phyloP scores from a whole-genome alignment of 2,113 vertebrate genomes.

The Girardinichthys multiradiatus region DNA sequence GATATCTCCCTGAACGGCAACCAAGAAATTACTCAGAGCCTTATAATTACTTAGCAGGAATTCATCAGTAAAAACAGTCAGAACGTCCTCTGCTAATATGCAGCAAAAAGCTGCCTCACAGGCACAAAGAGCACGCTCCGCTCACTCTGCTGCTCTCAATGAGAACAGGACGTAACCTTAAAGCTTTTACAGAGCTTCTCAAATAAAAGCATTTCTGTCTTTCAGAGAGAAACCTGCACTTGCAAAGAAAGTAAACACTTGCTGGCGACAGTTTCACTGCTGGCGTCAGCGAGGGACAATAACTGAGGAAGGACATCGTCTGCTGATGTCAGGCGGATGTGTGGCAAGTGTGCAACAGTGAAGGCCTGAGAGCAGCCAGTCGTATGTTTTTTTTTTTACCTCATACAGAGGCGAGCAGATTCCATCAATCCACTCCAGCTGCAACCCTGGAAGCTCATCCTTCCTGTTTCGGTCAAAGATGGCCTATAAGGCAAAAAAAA shows the following conservation, averaged over 20 bases:
- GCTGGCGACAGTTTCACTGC: slow-evolving; percentile 47
- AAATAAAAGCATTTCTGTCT: slow-evolving; percentile 19
- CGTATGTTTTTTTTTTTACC: slow-evolving; percentile 79
- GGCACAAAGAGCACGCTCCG: slow-evolving; percentile 39
- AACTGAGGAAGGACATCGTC: slow-evolving; percentile 41
- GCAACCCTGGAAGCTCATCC: slow-evolving; percentile 94
- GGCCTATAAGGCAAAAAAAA: slow-evolving; percentile 83
- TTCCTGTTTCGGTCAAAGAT: slow-evolving; percentile 99
- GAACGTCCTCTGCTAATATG: neutral
- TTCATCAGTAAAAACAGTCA: slow-evolving; percentile 8
- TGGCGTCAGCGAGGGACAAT: slow-evolving; percentile 53
- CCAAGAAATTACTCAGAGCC: no score
- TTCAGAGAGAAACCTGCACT: slow-evolving; percentile 21
- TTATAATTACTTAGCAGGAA: neutral
- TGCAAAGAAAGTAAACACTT: slow-evolving; percentile 40
- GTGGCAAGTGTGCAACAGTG: slow-evolving; percentile 14
- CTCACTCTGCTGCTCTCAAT: slow-evolving; percentile 33
- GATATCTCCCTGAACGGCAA: neutral
- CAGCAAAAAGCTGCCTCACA: slow-evolving; percentile 7
- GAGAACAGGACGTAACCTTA: slow-evolving; percentile 64
- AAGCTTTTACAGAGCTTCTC: slow-evolving; percentile 46
- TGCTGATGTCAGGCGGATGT: slow-evolving; percentile 48
- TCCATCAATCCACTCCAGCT: slow-evolving; percentile 97
- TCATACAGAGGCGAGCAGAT: slow-evolving; percentile 96
- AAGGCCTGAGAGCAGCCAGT: slow-evolving; percentile 13